Conservation (phyloP, 2,888 invertebrate genomes). For the Lamellibrachia columna region DNA sequence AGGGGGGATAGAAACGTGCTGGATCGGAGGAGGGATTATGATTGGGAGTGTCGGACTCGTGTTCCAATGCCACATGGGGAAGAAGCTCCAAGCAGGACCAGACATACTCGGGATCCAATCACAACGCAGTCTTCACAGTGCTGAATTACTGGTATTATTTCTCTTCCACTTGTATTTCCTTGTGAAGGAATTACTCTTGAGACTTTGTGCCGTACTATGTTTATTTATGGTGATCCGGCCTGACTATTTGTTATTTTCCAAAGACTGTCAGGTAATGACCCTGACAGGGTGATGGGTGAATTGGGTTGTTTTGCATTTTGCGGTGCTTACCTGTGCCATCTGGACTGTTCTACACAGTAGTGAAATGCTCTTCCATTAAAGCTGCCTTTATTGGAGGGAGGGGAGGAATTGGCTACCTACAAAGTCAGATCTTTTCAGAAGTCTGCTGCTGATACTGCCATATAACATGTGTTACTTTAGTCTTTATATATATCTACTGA, state of each 20-base stretch:
- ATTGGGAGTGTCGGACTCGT: background rate
- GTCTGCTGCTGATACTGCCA: background rate
- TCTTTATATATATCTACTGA: background rate
- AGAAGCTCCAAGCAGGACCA: background rate
- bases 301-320: background rate
- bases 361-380: background rate
- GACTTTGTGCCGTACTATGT: background rate
- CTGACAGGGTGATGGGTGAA: background rate
- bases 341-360: background rate
- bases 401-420: background rate
- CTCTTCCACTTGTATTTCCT: background rate
- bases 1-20: background rate
- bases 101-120: background rate
- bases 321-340: background rate
- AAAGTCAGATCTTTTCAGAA: background rate
- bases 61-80: background rate
- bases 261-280: background rate
- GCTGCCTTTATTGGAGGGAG: background rate
- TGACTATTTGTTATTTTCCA: background rate
- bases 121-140: background rate
- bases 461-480: background rate
- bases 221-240: background rate
- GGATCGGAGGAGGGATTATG: background rate
- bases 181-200: background rate
- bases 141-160: background rate